phyloP scores from a whole-genome alignment of 1,140 invertebrate species.

The Panonychus citri region DNA sequence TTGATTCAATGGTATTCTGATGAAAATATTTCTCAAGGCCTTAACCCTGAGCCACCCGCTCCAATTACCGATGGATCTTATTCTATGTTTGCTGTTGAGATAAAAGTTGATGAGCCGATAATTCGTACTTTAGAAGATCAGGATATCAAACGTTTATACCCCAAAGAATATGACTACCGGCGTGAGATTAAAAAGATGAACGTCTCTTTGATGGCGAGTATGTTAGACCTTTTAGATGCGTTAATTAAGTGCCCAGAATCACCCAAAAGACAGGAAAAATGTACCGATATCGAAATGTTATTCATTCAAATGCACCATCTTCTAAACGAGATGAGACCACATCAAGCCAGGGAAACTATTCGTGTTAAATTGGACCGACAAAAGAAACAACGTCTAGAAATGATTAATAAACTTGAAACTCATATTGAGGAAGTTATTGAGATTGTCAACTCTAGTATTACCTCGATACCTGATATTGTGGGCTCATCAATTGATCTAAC shows the following conservation, averaged over 20 bases:
- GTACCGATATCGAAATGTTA: constrained; percentile 77
- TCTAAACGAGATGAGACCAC: constrained; percentile 89
- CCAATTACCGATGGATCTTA: constrained; percentile 9
- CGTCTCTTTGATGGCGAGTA: constrained; percentile 84
- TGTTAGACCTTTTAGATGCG: constrained; percentile 81
- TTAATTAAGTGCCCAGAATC: constrained; percentile 42
- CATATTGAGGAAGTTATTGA: constrained; percentile 57
- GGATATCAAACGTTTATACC: constrained; percentile 53
- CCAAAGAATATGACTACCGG: constrained; percentile 80
- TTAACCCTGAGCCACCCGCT: constrained; percentile 6
- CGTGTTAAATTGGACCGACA: constrained; percentile 92
- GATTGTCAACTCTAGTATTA: constrained; percentile 9
- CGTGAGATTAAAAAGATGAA: constrained; percentile 91
- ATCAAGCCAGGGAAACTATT: constrained; percentile 34
- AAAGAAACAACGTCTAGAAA: constrained; percentile 67
- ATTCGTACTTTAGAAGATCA: constrained; percentile 8
- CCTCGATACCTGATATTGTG: constrained; percentile 3
- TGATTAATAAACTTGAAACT: constrained; percentile 64
- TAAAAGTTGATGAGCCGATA: constrained; percentile 8
- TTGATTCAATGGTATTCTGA: constrained; percentile 8
- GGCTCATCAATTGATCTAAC: neutral
- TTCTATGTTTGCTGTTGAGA: constrained; percentile 10
- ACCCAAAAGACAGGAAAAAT: constrained; percentile 71
- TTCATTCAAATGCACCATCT: constrained; percentile 96
- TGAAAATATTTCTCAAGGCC: constrained; percentile 1